Evolutionary conservation across 2,113 vertebrate genomes (phyloP).

Genomic region (Oreochromis niloticus): DNA sequence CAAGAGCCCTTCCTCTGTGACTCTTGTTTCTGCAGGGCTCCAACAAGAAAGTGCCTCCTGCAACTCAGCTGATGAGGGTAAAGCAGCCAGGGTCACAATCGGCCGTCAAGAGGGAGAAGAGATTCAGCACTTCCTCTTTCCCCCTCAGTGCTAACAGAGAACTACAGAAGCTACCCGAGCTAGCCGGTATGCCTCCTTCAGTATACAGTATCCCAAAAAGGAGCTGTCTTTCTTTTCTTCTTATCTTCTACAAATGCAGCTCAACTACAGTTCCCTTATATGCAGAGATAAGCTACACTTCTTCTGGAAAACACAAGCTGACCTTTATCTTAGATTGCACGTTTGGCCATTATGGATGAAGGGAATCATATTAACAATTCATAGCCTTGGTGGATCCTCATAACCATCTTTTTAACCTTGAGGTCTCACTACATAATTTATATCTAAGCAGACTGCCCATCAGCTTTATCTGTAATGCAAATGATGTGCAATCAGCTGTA

Average conservation of each 20-base stretch:
- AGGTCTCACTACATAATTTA: conserved; percentile 70
- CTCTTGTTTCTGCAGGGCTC: conserved; percentile 72
- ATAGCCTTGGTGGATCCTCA: conserved; percentile 53
- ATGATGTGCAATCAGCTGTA: conserved; percentile 50
- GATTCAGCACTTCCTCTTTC: conserved; percentile 86
- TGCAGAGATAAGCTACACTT: not conserved
- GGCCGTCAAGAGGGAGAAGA: conserved; percentile 82
- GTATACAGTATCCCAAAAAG: not conserved
- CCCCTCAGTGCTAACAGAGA: conserved; percentile 86
- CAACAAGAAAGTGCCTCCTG: conserved; percentile 78
- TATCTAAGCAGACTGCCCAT: conserved; percentile 37
- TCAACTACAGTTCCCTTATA: not conserved
- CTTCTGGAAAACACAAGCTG: not conserved
- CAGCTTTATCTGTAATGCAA: conserved; percentile 61
- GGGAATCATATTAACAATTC: conserved; percentile 65
- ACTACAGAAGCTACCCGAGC: conserved; percentile 82
- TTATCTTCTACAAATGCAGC: not conserved
- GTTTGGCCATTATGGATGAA: conserved; percentile 27
- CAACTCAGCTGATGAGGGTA: conserved; percentile 80
- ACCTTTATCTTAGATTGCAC: conserved; percentile 16
- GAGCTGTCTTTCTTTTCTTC: not conserved
- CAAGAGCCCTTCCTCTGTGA: conserved; percentile 33
- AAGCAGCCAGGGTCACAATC: conserved; percentile 81
- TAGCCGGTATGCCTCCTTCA: conserved; percentile 78
- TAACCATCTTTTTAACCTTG: conserved; percentile 60